These are phyloP conservation scores for Cryptotermes secundus DNA, from an alignment of 1,140 invertebrate species.

Conservation along the genomic window DNA sequence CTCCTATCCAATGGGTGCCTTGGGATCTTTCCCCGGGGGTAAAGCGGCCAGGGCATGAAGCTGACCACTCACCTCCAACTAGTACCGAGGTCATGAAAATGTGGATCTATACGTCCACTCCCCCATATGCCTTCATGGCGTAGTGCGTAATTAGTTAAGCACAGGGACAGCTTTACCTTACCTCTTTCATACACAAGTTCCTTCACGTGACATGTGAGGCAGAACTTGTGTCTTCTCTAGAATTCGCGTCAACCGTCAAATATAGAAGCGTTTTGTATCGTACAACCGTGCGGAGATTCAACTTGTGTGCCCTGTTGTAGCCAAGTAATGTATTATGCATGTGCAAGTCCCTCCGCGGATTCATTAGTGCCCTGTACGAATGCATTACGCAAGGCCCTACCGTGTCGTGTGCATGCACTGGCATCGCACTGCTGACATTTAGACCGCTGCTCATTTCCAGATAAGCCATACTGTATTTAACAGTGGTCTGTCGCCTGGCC, in stretches of 20 bases:
- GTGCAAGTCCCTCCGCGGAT: not conserved
- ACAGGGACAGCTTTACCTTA: too few species aligned
- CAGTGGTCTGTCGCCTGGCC: not conserved
- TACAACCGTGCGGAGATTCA: not conserved
- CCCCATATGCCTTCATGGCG: too few species aligned
- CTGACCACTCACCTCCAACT: too few species aligned
- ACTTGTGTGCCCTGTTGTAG: not conserved
- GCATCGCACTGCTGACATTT: not conserved
- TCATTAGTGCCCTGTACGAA: not conserved
- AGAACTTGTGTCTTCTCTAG: not conserved
- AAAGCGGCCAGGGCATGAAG: too few species aligned
- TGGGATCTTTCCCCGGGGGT: too few species aligned
- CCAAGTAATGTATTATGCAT: not conserved
- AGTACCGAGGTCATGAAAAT: too few species aligned
- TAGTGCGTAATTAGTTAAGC: too few species aligned
- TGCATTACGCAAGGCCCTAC: not conserved
- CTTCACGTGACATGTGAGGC: too few species aligned
- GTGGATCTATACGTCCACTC: too few species aligned
- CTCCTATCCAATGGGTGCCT: too few species aligned
- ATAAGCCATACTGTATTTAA: not conserved
- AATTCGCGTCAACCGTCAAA: not conserved
- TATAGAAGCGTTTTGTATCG: not conserved
- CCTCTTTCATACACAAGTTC: too few species aligned
- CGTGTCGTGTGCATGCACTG: not conserved
- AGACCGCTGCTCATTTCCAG: not conserved